phyloP scores from a whole-genome alignment of 2,888 invertebrate species.

The Diaprepes abbreviatus region DNA sequence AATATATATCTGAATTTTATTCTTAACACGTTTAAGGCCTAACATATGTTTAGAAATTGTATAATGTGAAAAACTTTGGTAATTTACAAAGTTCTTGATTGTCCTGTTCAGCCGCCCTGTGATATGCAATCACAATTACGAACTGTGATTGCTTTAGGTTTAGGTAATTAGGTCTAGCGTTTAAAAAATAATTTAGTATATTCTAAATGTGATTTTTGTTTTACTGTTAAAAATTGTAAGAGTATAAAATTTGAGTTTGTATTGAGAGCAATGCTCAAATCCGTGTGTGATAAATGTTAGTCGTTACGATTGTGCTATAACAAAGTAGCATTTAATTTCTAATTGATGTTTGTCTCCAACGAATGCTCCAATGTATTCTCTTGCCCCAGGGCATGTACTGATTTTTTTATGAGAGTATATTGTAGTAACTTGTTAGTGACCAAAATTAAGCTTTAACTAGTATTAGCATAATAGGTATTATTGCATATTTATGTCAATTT shows the following conservation, averaged over 20 bases:
- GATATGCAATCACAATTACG: constrained; percentile 60
- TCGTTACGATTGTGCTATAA: constrained; percentile 46
- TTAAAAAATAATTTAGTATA: constrained; percentile 59
- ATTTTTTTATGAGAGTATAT: constrained; percentile 53
- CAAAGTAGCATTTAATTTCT: constrained; percentile 53
- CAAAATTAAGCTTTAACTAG: constrained; percentile 47
- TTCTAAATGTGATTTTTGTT: constrained; percentile 66
- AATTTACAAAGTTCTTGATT: constrained; percentile 55
- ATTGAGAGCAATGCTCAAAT: constrained; percentile 61
- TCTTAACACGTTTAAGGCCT: constrained; percentile 26
- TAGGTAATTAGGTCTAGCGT: constrained; percentile 60
- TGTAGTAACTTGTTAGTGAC: constrained; percentile 27
- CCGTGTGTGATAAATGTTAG: constrained; percentile 59
- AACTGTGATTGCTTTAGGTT: constrained; percentile 56
- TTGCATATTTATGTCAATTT: constrained; percentile 26
- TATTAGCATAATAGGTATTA: constrained; percentile 35
- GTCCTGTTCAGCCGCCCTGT: constrained; percentile 69
- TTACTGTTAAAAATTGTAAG: constrained; percentile 63
- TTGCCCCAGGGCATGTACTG: constrained; percentile 55
- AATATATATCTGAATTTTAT: constrained; percentile 2
- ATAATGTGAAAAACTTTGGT: constrained; percentile 29
- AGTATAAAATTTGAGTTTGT: constrained; percentile 65
- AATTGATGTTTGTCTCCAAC: constrained; percentile 27
- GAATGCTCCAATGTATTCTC: constrained; percentile 50
- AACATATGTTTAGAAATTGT: constrained; percentile 24